phyloP scores from a whole-genome alignment of 2,797 vertebrate genomes.

The Euphonia xanthogaster region DNA sequence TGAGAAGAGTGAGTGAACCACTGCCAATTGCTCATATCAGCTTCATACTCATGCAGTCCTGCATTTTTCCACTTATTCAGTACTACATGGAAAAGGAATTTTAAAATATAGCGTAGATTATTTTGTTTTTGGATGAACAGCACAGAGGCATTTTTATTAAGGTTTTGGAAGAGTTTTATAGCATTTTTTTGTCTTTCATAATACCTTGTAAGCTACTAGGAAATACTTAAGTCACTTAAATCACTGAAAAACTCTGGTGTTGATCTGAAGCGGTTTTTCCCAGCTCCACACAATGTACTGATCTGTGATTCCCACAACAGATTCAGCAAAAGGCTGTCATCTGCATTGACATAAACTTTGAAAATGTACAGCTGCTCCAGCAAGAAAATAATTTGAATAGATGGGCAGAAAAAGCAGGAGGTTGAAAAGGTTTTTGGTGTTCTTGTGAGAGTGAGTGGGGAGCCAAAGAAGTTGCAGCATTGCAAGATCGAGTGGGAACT shows the following conservation, averaged over 20 bases:
- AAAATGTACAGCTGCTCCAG: background rate
- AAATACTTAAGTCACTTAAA: background rate
- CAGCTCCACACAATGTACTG: background rate
- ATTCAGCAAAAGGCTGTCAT: background rate
- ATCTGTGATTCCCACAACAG: background rate
- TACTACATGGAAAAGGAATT: background rate
- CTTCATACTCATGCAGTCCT: background rate
- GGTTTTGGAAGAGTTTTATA: background rate
- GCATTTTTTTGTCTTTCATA: background rate
- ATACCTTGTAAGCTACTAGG: background rate
- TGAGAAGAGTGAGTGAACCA: background rate
- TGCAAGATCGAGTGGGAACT: background rate
- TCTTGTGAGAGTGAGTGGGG: background rate
- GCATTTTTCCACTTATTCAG: background rate
- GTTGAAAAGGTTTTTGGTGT: background rate
- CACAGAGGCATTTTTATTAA: background rate
- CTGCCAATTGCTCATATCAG: background rate
- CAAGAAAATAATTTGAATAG: background rate
- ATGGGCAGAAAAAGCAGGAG: slow-evolving; percentile 20
- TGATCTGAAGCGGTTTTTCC: background rate
- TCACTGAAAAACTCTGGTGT: background rate
- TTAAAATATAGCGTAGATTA: background rate
- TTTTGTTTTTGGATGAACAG: background rate
- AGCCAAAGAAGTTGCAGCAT: background rate
- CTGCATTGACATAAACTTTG: background rate